A percentile compares a stretch with the other conserved stretches of the same genome.
Conservation (phyloP, 2,888 invertebrate genomes). For the Trichacis sp. region DNA sequence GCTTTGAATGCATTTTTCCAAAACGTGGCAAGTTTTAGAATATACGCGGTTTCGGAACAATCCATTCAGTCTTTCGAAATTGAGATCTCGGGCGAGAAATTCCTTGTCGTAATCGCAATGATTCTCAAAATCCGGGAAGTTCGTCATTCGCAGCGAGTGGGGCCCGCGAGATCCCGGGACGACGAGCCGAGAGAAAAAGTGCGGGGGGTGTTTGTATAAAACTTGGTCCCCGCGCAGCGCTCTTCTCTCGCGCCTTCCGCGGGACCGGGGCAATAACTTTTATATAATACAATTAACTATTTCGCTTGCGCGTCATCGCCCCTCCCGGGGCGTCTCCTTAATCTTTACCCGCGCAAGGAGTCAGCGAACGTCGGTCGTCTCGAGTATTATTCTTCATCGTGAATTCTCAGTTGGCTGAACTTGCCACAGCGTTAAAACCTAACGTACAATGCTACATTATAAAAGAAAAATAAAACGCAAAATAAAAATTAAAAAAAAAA, state of each 20-base stretch:
- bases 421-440: neutral
- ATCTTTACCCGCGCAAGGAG: constrained; percentile 19
- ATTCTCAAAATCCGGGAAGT: constrained; percentile 18
- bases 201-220: no score
- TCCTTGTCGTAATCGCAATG: neutral
- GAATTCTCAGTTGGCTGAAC: constrained; percentile 1
- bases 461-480: no score
- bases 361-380: constrained; percentile 37
- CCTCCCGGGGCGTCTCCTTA: constrained; percentile 17
- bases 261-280: constrained; percentile 49
- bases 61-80: no score
- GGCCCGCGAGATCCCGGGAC: no score
- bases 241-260: constrained; percentile 35
- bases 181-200: no score
- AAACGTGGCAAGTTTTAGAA: no score
- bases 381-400: constrained; percentile 31
- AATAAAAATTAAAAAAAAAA: neutral
- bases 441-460: neutral
- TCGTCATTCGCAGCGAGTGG: constrained; percentile 21
- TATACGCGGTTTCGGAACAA: no score
- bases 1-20: no score
- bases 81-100: neutral
- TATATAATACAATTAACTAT: constrained; percentile 59
- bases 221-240: constrained; percentile 16
- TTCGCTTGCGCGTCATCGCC: constrained; percentile 31